Conservation (phyloP, 1,140 invertebrate species). For the Solenopsis fugax region DNA sequence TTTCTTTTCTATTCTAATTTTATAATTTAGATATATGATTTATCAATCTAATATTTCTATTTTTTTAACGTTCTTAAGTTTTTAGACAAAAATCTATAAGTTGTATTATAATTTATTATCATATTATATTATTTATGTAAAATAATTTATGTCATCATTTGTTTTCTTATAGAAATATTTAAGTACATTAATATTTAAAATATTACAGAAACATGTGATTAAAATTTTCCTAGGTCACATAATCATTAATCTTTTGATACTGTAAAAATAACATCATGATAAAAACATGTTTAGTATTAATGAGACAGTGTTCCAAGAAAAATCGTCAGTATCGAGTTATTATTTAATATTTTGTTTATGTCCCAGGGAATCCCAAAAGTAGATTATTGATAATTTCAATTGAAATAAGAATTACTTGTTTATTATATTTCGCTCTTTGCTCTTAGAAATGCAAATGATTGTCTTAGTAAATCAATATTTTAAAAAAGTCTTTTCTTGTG, state of each 20-base stretch:
- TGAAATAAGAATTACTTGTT: background rate
- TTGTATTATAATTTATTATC: background rate
- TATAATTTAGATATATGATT: background rate
- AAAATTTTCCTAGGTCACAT: background rate
- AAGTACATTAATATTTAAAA: background rate
- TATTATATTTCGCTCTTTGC: background rate
- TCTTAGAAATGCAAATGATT: background rate
- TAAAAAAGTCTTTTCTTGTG: background rate
- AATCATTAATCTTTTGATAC: background rate
- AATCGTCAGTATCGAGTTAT: background rate
- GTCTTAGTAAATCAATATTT: background rate
- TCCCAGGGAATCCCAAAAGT: background rate
- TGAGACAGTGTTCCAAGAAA: background rate
- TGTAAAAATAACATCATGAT: background rate
- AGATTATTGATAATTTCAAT: background rate
- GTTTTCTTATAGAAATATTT: background rate
- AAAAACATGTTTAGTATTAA: constrained; percentile 7
- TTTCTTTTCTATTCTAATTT: constrained; percentile 23
- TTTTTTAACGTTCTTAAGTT: background rate
- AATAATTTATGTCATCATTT: background rate
- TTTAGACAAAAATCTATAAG: background rate
- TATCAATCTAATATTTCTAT: background rate
- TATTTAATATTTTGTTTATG: background rate
- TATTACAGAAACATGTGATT: background rate
- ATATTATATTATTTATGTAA: background rate